Evolutionary conservation across 1,140 invertebrate genomes (phyloP), one percentile per base, ranked within the genome.

Genomic region (Cydia amplana): DNA sequence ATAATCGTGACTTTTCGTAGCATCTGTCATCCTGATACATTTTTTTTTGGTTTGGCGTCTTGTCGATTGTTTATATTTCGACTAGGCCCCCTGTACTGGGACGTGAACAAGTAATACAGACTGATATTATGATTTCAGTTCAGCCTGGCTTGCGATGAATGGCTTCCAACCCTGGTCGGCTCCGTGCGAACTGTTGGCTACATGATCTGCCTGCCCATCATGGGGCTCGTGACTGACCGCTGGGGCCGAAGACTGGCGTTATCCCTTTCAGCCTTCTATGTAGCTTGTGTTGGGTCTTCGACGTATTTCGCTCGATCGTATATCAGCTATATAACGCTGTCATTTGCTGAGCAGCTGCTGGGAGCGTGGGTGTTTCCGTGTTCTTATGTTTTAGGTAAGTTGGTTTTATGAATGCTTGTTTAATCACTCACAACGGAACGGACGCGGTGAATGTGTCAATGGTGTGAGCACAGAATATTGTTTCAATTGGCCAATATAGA

Each of bases 81-180:
- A 32, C 32, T 32, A 32, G 32, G 32, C 32, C 5, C 32, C 32
- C 32, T 32, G 32, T 32, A 32, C 32, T 32, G 32, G 5, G 32
- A 25, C 25, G 0, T 32, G 5, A 4, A 32, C n/a, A n/a, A n/a
- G n/a, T n/a, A 43, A 1, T 43, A 43, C 7, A 43, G 40, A 12
- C 40, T 12, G 7, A 4, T 46, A 14, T 46, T 1, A 23, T 60
- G 7, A 20, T 60, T 60, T 40, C 78, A 83, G 82, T 65, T 80
- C 3, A 74, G 49, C 46, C 74, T 83, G 25, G 80, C 78, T 28
- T 83, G 82, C 25, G 55, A 95, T 82, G 87, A 93, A 78, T 96
- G 95, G 95, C 95, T 94, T 83, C 83, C 95, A 70, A 93, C 95
- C 0, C 80, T 95, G 40, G 93, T 95, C 4, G 95, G 95, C 46